Base-by-base conservation (phyloP, 30 jellyfish, hydroid and myxozoan genomes). In the Turritopsis rubra region DNA sequence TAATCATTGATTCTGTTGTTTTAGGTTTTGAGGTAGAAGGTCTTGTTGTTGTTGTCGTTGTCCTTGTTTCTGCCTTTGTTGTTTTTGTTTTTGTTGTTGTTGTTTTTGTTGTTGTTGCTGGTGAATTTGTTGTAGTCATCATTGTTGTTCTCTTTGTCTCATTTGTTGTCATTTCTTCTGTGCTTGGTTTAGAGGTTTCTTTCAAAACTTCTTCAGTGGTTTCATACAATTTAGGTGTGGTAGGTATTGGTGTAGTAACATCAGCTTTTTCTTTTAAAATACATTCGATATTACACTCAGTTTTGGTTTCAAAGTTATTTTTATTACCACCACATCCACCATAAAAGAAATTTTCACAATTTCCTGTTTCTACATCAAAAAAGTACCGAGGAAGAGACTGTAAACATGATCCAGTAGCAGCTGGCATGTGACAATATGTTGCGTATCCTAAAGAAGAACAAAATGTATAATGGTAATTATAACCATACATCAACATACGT, bases 311-410 rank as follows among this genome's bases (percentile, higher is more conserved):
- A 52, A 82, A 91, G 53, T 81, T 91, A 80, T 91, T 91, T 28
- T 54, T 80, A 84, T 91, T 91, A 27, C 97, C 97, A 26, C 89
- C 93, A 54, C 93, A 79, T 53, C 97, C 97, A 53, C 96, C 93
- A 72, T 82, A 91, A 24, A 75, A 54, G 66, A 91, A 91, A 31
- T 41, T 84, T 79, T 91, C 97, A 79, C 97, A 91, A 21, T 73
- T 52, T 53, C 74, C 65, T 66, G 84, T 85, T 52, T 86, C 91
- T 16, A 75, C 66, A 82, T 91, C 86, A 88, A 66, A 91, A 84
- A 86, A 91, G 81, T 81, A 91, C 54, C 95, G 79, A 54, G 68
- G 66, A 54, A 82, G 27, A 7, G 86, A 78, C 5, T 1, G 78
- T 19, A 85, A 80, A 53, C 97, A 83, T 20, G 90, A 75, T 7